These are phyloP conservation scores for Pagetopsis macropterus DNA, from an alignment of 2,797 vertebrate species.

Conservation along the genomic window DNA sequence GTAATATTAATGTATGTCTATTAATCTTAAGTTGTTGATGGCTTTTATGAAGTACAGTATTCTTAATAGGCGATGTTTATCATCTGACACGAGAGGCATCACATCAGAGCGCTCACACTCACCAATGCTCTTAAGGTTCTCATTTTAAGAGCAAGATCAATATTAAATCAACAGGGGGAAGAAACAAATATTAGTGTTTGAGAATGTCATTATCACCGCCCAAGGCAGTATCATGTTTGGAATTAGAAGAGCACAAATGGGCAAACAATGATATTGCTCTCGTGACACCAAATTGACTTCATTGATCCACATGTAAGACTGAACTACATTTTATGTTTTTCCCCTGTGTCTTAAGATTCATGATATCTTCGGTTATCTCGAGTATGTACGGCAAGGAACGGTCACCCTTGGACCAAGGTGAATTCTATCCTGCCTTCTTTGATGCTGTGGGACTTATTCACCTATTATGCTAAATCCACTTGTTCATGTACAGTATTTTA, in stretches of 20 bases:
- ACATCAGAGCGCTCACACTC: not conserved
- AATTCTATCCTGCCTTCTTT: slow-evolving; percentile 34
- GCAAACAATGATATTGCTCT: slow-evolving; percentile 38
- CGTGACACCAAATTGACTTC: slow-evolving; percentile 19
- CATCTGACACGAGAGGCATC: not conserved
- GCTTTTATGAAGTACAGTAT: not conserved
- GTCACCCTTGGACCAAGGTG: slow-evolving; percentile 5
- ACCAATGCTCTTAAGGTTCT: not conserved
- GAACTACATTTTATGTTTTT: slow-evolving; percentile 47
- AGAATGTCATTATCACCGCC: slow-evolving; percentile 11
- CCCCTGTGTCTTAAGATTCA: slow-evolving; percentile 27
- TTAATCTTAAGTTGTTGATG: not conserved
- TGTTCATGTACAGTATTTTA: too few species aligned
- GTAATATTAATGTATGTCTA: too few species aligned
- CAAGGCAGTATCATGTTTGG: slow-evolving; percentile 1
- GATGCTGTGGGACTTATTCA: slow-evolving; percentile 9
- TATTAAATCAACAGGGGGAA: not conserved
- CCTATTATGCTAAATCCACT: too few species aligned
- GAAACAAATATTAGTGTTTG: not conserved
- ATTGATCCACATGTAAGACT: slow-evolving; percentile 51
- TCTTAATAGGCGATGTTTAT: not conserved
- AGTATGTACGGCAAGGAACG: slow-evolving; percentile 5
- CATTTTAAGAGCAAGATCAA: not conserved
- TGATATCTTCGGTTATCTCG: slow-evolving; percentile 45
- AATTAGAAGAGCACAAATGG: slow-evolving; percentile 11